These are phyloP conservation scores for Carassius auratus DNA, from an alignment of 2,113 vertebrate genomes.

Conservation along the genomic window DNA sequence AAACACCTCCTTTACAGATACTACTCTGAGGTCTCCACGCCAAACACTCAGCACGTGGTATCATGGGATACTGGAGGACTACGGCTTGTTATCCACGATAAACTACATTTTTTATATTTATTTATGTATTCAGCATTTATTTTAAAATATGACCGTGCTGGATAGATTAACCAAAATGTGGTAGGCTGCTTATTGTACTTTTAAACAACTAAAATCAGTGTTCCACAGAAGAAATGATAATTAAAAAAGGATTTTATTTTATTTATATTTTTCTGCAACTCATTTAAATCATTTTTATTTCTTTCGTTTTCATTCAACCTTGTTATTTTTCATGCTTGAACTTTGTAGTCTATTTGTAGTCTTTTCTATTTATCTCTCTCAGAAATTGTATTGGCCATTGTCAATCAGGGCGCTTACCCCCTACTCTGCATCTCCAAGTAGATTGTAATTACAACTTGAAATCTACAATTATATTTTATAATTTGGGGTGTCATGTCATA, in stretches of 20 bases:
- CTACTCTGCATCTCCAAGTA: no score
- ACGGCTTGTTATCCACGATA: not conserved
- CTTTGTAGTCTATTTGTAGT: no score
- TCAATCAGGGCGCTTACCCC: no score
- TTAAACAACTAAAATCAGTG: not conserved
- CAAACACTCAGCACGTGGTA: conserved; percentile 39
- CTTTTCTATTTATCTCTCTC: no score
- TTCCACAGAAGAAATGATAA: not conserved
- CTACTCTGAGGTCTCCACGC: conserved; percentile 64
- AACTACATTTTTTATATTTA: not conserved
- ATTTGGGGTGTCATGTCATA: no score
- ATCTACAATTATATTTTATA: not conserved
- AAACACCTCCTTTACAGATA: conserved; percentile 58
- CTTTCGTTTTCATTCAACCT: no score
- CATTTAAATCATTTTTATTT: no score
- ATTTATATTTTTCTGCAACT: no score
- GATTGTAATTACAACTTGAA: no score
- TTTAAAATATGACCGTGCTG: not conserved
- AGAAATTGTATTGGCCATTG: no score
- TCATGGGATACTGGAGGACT: conserved; percentile 76
- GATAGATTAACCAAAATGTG: not conserved
- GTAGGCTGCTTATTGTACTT: not conserved
- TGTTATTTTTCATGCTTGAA: no score
- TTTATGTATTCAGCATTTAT: not conserved
- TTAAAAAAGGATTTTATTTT: no score